Conservation (phyloP, 2,113 vertebrate species). For the Porphyrio hochstetteri region DNA sequence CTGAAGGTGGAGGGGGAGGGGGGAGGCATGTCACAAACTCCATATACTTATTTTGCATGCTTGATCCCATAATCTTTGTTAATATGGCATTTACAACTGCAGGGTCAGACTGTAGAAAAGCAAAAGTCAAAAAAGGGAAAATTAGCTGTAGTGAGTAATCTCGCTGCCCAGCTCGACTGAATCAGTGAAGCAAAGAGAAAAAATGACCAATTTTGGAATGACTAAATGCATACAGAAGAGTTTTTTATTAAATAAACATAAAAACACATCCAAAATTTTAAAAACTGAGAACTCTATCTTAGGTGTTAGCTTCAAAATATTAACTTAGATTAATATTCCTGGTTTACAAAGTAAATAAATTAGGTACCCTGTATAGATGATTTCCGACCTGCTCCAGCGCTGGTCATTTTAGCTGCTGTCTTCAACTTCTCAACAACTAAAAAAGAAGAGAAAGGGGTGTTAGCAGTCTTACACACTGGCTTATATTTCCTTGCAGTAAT, state of each 20-base stretch:
- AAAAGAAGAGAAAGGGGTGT: not conserved
- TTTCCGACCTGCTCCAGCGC: not conserved
- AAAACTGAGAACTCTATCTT: not conserved
- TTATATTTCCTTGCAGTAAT: not conserved
- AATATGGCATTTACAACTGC: not conserved
- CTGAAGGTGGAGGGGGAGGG: not conserved
- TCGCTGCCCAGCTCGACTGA: not conserved
- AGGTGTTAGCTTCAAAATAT: not conserved
- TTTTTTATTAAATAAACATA: not conserved
- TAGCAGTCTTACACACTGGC: not conserved
- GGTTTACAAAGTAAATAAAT: not conserved
- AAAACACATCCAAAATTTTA: not conserved
- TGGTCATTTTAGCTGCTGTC: not conserved
- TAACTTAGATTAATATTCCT: not conserved
- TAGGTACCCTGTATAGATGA: not conserved
- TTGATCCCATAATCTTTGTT: not conserved
- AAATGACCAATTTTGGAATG: not conserved
- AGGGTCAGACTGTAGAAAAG: not conserved
- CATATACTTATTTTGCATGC: not conserved
- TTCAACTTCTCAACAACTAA: not conserved
- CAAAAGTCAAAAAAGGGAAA: not conserved
- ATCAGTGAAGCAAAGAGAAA: not conserved
- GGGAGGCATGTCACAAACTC: not conserved
- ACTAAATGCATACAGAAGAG: not conserved
- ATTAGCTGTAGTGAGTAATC: not conserved